Percentiles rank a stretch among this genome's conserved stretches.
phyloP scores from a whole-genome alignment of 2,888 invertebrate species.

The Melinopterus prodromus region DNA sequence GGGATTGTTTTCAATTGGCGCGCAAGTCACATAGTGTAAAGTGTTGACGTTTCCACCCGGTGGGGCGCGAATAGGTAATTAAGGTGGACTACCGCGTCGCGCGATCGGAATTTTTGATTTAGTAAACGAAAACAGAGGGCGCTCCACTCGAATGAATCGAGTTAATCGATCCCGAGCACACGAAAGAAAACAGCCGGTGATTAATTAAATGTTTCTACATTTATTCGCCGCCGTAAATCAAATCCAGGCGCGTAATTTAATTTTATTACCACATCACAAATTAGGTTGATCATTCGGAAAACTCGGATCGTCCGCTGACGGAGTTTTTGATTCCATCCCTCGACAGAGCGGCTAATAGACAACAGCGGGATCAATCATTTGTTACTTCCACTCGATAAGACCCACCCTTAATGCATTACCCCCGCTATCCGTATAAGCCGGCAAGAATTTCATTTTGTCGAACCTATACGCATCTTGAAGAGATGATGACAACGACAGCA shows the following conservation, averaged over 20 bases:
- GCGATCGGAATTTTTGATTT: constrained; percentile 4
- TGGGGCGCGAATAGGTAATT: not conserved
- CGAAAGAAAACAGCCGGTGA: not conserved
- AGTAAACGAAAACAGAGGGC: not conserved
- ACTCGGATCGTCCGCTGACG: no score
- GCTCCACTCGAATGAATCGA: not conserved
- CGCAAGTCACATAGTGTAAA: constrained; percentile 22
- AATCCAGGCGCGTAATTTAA: not conserved
- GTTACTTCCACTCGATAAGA: no score
- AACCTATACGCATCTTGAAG: no score
- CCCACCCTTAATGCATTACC: no score
- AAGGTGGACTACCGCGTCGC: not conserved
- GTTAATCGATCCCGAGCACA: not conserved
- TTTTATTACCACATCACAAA: not conserved
- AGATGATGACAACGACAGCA: no score
- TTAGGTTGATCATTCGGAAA: no score
- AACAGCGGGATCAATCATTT: no score
- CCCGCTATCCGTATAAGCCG: no score
- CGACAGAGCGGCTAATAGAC: no score
- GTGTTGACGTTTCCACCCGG: constrained; percentile 11
- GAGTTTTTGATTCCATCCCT: not conserved
- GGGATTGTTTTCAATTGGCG: not conserved
- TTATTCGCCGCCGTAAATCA: not conserved
- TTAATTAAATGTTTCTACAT: not conserved
- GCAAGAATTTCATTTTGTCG: no score